Evolutionary conservation across 2,888 invertebrate species (phyloP), one percentile per base, ranked within the genome.

Genomic region (Epinotia demarniana): DNA sequence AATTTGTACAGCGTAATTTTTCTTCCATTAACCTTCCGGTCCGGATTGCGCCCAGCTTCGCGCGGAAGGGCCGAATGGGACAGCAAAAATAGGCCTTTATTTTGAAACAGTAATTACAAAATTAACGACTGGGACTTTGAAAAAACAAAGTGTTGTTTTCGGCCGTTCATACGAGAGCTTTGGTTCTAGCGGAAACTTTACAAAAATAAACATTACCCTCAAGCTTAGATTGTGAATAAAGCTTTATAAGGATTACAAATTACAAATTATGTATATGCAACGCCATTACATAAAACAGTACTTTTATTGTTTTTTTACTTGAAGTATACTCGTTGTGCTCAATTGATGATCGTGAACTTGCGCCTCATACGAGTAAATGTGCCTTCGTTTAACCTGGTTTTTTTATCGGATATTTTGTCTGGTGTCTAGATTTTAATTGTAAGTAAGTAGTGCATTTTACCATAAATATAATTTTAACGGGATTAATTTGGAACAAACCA

Each of bases 1-100:
- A 94, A 94, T 93, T 94, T 92, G 92, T 92, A 93, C 92, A 91
- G 85, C 87, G 90, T 92, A 91, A 92, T 94, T 92, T 92, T 92
- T 92, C 90, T 91, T 89, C 91, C 91, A 93, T 93, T 93, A 93
- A 91, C 90, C 91, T 92, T 86, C 87, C 88, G 86, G 85, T 81
- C 85, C 83, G 87, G 87, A 87, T 86, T 87, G 84, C 84, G 83
- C 81, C 79, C 78, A 78, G 79, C 74, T 77, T 77, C 74, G 75
- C 84, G 77, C 84, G 86, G 87, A 89, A 90, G 85, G 88, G 88
- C 88, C 86, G 82, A 75, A 78, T 81, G 84, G 84, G 81, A 83
- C 85, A 78, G 81, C 87, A 89, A 91, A 92, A 92, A 92, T 89
- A 86, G 83, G 87, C 87, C 88, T 91, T 92, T 89, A 91, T 92